A percentile compares a stretch with the other conserved stretches of the same genome.
Conservation (phyloP, 2,113 vertebrate genomes). For the Plotosus lineatus region DNA sequence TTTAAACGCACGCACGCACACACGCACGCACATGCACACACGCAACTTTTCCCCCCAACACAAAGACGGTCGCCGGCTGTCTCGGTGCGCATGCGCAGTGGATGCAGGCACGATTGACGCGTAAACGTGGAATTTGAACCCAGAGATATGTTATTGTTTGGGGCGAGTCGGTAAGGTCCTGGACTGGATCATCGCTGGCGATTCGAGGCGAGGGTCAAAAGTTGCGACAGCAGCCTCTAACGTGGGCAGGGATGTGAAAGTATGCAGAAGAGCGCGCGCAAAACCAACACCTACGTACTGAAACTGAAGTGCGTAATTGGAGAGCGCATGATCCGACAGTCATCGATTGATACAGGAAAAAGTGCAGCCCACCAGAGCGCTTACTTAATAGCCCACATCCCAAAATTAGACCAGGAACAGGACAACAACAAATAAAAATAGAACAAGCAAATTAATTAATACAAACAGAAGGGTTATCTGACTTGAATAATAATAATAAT, state of each 20-base stretch:
- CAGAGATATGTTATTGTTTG: not conserved
- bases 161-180: not conserved
- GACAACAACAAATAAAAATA: not conserved
- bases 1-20: conserved; percentile 24
- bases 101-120: not conserved
- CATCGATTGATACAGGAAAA: conserved; percentile 1
- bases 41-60: conserved; percentile 2
- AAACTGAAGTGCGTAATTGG: conserved; percentile 13
- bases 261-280: not conserved
- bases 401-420: not conserved
- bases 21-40: not conserved
- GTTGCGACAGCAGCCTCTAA: not conserved
- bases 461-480: too few species aligned
- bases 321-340: not conserved
- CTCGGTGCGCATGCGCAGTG: not conserved
- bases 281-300: not conserved
- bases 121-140: not conserved
- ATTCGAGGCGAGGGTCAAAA: not conserved
- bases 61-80: not conserved
- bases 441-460: not conserved
- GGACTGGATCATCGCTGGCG: not conserved
- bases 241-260: not conserved
- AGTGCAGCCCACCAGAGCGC: conserved; percentile 21
- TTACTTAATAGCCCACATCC: not conserved
- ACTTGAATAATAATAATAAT: too few species aligned